Conservation (phyloP, 2,888 invertebrate species). For the Brachypalpus laphriformis region DNA sequence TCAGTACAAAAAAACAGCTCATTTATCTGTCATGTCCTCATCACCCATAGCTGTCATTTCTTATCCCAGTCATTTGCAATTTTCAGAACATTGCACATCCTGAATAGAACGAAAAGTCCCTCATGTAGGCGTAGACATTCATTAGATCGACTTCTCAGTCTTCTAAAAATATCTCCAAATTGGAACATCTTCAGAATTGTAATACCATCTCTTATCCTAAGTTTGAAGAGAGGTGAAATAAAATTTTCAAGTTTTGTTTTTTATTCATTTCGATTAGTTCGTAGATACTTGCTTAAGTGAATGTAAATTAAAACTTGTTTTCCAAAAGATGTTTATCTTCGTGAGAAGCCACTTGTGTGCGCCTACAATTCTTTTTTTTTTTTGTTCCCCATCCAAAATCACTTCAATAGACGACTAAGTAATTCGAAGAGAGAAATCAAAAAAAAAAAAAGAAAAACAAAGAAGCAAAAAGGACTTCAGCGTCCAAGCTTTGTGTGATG, state of each 20-base stretch:
- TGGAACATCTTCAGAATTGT: background rate
- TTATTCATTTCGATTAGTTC: background rate
- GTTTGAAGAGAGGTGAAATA: background rate
- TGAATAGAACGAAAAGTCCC: background rate
- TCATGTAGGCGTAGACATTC: background rate
- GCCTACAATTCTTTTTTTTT: background rate
- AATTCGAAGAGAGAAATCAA: background rate
- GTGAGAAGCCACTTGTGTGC: conserved; percentile 22
- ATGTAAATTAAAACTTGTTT: conserved; percentile 31
- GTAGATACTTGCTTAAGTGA: background rate
- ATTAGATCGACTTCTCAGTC: background rate
- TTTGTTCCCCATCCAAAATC: background rate
- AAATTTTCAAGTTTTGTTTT: background rate
- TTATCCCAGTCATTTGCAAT: conserved; percentile 22
- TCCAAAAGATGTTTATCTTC: conserved; percentile 8
- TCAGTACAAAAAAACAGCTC: conserved; percentile 1
- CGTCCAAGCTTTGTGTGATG: background rate
- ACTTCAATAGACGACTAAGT: background rate
- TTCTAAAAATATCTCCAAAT: background rate
- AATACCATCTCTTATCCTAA: background rate
- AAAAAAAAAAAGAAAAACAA: background rate
- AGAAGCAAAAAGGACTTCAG: background rate
- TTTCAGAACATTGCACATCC: conserved; percentile 16
- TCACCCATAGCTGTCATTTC: background rate
- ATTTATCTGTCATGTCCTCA: conserved; percentile 13